Evolutionary conservation across 2,888 invertebrate genomes (phyloP).

Genomic region (Rhagophthalmus giganteus): DNA sequence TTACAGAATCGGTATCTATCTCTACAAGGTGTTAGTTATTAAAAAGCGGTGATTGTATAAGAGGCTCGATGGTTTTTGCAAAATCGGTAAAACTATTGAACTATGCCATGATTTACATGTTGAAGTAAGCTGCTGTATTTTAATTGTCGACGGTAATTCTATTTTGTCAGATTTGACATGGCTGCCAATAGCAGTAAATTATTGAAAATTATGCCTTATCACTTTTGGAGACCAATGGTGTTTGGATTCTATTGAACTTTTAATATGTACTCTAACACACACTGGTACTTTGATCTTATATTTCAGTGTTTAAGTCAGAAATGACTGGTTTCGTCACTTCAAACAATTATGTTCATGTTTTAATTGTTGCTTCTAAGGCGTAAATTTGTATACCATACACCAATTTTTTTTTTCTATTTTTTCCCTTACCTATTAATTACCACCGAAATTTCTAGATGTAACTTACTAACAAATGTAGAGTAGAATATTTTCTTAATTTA

Average conservation of each 20-base stretch:
- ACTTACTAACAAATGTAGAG: constrained; percentile 28
- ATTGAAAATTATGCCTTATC: constrained; percentile 29
- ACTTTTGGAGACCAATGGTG: constrained; percentile 26
- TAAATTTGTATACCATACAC: constrained; percentile 18
- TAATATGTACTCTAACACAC: constrained; percentile 16
- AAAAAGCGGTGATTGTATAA: constrained; percentile 17
- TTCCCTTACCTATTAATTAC: constrained; percentile 10
- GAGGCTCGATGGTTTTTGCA: constrained; percentile 41
- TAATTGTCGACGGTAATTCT: constrained; percentile 41
- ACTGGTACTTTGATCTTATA: constrained; percentile 8
- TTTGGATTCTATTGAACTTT: constrained; percentile 13
- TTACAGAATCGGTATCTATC: constrained; percentile 20
- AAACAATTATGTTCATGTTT: background rate
- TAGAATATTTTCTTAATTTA: constrained; percentile 24
- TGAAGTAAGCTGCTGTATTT: constrained; percentile 50
- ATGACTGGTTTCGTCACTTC: background rate
- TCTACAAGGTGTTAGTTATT: constrained; percentile 25
- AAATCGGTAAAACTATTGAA: constrained; percentile 46
- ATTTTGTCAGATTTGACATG: constrained; percentile 43
- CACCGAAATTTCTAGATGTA: constrained; percentile 25
- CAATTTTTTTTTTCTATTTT: constrained; percentile 16
- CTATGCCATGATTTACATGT: constrained; percentile 37
- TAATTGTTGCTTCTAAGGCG: constrained; percentile 11
- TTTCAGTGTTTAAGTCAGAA: background rate
- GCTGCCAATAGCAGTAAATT: constrained; percentile 33